phyloP scores from a whole-genome alignment of 2,113 vertebrate species.

The Ariopsis seemanni region DNA sequence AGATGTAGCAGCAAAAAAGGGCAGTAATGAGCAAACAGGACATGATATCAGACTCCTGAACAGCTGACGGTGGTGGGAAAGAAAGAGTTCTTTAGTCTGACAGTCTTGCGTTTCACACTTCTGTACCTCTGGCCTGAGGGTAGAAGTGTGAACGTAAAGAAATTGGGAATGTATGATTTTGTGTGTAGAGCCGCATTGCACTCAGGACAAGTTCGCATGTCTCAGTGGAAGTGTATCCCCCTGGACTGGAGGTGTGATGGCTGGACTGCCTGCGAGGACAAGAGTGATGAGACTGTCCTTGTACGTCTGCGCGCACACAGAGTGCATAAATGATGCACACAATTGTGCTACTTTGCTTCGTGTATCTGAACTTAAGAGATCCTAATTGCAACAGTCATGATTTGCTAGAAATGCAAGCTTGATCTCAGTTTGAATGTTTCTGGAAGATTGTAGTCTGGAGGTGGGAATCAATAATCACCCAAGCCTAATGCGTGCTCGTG shows the following conservation, averaged over 20 bases:
- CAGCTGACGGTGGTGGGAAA: too few relatives aligned
- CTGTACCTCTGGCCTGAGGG: too few relatives aligned
- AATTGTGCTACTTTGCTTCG: too few relatives aligned
- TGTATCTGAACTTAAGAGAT: background rate
- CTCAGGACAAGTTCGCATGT: constrained; percentile 90
- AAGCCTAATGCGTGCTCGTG: background rate
- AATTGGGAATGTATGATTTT: background rate
- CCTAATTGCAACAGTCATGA: background rate
- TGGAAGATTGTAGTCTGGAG: background rate
- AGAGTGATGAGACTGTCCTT: constrained; percentile 95
- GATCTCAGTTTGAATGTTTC: background rate
- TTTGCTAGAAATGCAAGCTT: background rate
- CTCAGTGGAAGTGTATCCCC: constrained; percentile 94
- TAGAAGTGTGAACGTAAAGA: background rate
- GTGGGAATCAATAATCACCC: background rate
- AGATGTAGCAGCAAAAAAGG: too few relatives aligned
- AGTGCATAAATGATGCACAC: too few relatives aligned
- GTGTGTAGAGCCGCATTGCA: constrained; percentile 86
- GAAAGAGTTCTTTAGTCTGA: too few relatives aligned
- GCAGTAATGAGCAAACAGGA: too few relatives aligned
- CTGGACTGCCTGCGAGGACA: constrained; percentile 90
- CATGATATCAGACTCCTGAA: too few relatives aligned
- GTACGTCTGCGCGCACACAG: constrained; percentile 67
- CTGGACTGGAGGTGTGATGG: constrained; percentile 93
- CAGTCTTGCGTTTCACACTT: too few relatives aligned